These are phyloP conservation scores for Virgularia gustaviana DNA, from an alignment of 92 coral and sea anemone genomes.

Conservation along the genomic window DNA sequence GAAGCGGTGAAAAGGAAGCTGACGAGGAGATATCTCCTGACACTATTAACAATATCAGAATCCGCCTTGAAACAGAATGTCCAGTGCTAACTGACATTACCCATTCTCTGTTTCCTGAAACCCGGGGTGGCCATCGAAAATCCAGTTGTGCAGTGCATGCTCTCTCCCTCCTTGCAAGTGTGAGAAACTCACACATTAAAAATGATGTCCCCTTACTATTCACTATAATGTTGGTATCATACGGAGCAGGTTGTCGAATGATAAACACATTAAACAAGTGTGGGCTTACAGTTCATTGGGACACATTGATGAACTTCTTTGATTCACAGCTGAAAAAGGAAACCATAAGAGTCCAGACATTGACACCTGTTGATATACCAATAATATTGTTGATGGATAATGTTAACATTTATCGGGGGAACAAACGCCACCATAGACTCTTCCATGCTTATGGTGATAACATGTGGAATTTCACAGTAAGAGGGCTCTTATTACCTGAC, in stretches of 20 bases:
- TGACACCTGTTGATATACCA: constrained; percentile 41
- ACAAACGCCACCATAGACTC: constrained; percentile 42
- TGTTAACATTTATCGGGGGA: too few species aligned
- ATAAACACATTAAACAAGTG: constrained; percentile 30
- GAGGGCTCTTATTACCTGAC: constrained; percentile 32
- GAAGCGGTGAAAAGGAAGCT: background rate
- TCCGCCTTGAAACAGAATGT: constrained; percentile 16
- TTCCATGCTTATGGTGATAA: constrained; percentile 20
- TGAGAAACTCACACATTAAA: constrained; percentile 15
- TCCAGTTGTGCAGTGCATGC: constrained; percentile 41
- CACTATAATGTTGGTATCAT: constrained; percentile 28
- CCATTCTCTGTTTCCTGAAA: constrained; percentile 29
- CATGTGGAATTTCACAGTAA: constrained; percentile 60
- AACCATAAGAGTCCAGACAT: background rate
- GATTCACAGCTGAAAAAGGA: constrained; percentile 2
- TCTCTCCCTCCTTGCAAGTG: constrained; percentile 24
- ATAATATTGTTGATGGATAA: constrained; percentile 47
- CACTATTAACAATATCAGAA: constrained; percentile 11
- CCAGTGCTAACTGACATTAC: constrained; percentile 39
- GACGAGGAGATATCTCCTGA: constrained; percentile 5
- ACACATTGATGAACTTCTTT: constrained; percentile 19
- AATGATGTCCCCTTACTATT: constrained; percentile 32
- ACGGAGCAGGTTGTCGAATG: constrained; percentile 48
- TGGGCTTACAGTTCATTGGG: constrained; percentile 43
- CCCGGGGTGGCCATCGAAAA: background rate